Evolutionary conservation across 2,888 invertebrate genomes (phyloP), one percentile per base, ranked within the genome.

Genomic region (Adelognathus sp.): DNA sequence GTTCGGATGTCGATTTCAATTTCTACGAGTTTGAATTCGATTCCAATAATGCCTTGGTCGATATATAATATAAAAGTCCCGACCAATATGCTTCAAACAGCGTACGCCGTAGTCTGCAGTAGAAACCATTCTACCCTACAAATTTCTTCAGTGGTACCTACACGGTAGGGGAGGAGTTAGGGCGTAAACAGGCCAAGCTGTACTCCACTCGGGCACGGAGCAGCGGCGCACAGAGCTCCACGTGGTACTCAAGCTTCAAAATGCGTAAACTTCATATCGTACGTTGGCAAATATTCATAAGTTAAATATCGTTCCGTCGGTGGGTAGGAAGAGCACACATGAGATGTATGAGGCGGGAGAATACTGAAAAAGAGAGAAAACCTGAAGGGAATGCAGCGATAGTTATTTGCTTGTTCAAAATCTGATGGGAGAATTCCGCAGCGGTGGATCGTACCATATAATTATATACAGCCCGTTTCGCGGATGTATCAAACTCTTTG

Each of bases 241-340:
- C 69, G 64, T 70, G 79, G 80, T 84, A 83, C 86, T 86, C 84
- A 84, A 79, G 82, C 84, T 84, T 86, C 82, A 86, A 88, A 88
- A 89, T 87, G 89, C 84, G 85, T 87, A 89, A 87, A 88, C 86
- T 86, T 90, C 90, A 89, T 90, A 90, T 89, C 88, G 87, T 85
- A 85, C 85, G 85, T 87, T 82, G 84, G 88, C 87, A 90, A 90
- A 90, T 90, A 90, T 88, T 89, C 89, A 88, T 87, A 88, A 88
- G 87, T 88, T 88, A 88, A 89, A 89, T 88, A 89, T 88, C 87
- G 84, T 82, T 72, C 79, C 83, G 63, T 36, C 24, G 58, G 24
- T 21, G 21, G 52, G n/a, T 33, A 27, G 54, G 27, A 54, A 39
- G 52, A n/a, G n/a, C n/a, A n/a, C n/a, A n/a, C 54, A 54, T 67